Percentiles rank a stretch among this genome's conserved stretches.
Conservation (phyloP, 2,113 vertebrate species). For the Anolis carolinensis region DNA sequence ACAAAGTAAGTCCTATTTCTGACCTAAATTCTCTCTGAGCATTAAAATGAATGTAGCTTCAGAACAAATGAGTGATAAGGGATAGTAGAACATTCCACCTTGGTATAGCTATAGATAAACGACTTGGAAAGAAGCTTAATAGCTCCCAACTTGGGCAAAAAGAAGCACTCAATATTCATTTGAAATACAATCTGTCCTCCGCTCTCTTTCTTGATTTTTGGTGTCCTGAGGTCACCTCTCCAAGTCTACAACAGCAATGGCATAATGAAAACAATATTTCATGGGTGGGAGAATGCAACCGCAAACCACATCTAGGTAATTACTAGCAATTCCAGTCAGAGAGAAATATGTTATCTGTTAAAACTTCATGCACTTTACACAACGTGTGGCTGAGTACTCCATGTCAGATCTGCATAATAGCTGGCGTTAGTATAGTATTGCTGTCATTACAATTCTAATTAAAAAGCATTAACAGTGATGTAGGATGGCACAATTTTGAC, state of each 20-base stretch:
- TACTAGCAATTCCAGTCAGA: constrained; percentile 9
- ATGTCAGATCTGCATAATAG: no score
- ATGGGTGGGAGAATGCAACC: not conserved
- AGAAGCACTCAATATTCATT: constrained; percentile 10
- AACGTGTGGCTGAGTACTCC: not conserved
- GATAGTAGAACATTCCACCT: no score
- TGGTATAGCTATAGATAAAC: not conserved
- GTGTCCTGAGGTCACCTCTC: constrained; percentile 22
- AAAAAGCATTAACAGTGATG: no score
- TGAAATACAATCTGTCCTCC: constrained; percentile 1
- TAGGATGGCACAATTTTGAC: no score
- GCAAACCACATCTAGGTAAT: constrained; percentile 8
- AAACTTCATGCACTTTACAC: not conserved
- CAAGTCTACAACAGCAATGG: not conserved
- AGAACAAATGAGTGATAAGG: not conserved
- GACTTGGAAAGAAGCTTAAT: not conserved
- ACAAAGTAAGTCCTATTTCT: not conserved
- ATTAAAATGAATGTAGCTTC: no score
- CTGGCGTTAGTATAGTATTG: no score
- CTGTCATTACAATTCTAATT: not conserved
- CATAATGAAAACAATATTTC: constrained; percentile 43
- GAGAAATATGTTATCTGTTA: constrained; percentile 13
- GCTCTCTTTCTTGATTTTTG: not conserved
- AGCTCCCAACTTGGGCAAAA: not conserved
- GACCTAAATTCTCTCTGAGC: not conserved